A percentile compares a stretch with the other conserved stretches of the same genome.
phyloP scores from a whole-genome alignment of 2,113 vertebrate genomes.

The Microcebus murinus region DNA sequence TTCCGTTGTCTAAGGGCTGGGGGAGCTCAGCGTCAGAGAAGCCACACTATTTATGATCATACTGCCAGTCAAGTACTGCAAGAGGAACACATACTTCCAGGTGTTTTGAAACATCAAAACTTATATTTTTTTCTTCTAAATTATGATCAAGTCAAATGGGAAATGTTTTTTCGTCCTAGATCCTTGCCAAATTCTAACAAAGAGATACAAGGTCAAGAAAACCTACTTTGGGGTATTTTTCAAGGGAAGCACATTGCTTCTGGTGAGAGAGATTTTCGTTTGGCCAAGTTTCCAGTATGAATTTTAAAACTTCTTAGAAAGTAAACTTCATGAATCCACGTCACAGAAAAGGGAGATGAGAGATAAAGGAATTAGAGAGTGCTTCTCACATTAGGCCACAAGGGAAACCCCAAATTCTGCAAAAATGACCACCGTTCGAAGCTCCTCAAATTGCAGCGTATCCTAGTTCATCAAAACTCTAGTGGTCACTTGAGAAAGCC shows the following conservation, averaged over 20 bases:
- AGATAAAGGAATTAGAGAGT: neutral
- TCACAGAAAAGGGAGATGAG: neutral
- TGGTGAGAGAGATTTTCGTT: constrained; percentile 63
- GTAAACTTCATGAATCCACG: constrained; percentile 54
- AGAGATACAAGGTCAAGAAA: constrained; percentile 60
- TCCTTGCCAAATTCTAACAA: constrained; percentile 74
- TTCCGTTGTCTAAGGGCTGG: constrained; percentile 34
- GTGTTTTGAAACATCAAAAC: constrained; percentile 77
- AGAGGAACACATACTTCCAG: constrained; percentile 31
- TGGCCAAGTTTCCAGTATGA: constrained; percentile 61
- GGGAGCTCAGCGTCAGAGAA: neutral
- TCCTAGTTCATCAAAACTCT: neutral
- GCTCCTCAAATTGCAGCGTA: neutral
- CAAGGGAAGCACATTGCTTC: constrained; percentile 66
- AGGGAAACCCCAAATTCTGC: neutral
- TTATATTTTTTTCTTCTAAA: constrained; percentile 61
- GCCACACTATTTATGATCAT: neutral
- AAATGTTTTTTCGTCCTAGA: constrained; percentile 32
- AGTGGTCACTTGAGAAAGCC: neutral
- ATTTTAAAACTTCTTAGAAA: constrained; percentile 61
- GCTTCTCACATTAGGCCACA: neutral
- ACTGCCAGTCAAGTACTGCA: neutral
- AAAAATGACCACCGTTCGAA: neutral
- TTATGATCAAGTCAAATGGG: constrained; percentile 69
- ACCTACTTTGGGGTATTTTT: constrained; percentile 61